Evolutionary conservation across 2,888 invertebrate genomes (phyloP), one percentile per base, ranked within the genome.

Genomic region (Tuta absoluta): DNA sequence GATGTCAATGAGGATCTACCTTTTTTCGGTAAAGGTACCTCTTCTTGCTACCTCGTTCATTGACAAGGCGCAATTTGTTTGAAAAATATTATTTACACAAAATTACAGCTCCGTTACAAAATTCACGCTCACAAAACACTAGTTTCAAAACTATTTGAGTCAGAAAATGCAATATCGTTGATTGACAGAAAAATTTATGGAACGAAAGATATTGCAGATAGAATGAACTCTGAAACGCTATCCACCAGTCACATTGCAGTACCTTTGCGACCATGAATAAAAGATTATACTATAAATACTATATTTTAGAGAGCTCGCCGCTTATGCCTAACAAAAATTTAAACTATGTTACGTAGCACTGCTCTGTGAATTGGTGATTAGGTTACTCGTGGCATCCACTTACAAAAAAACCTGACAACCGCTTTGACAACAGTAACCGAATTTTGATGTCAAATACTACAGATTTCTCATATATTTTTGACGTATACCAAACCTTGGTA

Each of bases 211-310:
- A 61, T 61, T 48, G 45, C 28, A 23, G n/a, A 61, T 14, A 45
- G 49, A 61, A 38, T 48, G 48, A 28, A 61, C 21, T 28, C 41
- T 49, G 17, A 28, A 48, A 28, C 14, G 17, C 48, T 45, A 19
- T 28, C 24, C 59, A 28, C 48, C 23, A 59, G 45, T 60, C 24
- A 61, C 48, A 61, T 61, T 61, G 61, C 61, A 11, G 61, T 61
- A 61, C 45, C 41, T 60, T 19, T 60, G 59, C 37, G 59, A 45
- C 21, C 37, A 60, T 60, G 59, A 60, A 60, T 60, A 41, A 60
- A 60, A 60, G 21, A 60, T 59, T 21, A 38, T 60, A 60, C 59
- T 41, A 60, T 60, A 60, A 38, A 60, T 60, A 60, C 45, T 23
- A 60, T 60, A 60, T 60, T n/a, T 60, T 60, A 60, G 41, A 24